Evolutionary conservation across 2,797 vertebrate genomes (phyloP), one percentile per base, ranked within the genome.

Genomic region (Pangasius mekongensis): DNA sequence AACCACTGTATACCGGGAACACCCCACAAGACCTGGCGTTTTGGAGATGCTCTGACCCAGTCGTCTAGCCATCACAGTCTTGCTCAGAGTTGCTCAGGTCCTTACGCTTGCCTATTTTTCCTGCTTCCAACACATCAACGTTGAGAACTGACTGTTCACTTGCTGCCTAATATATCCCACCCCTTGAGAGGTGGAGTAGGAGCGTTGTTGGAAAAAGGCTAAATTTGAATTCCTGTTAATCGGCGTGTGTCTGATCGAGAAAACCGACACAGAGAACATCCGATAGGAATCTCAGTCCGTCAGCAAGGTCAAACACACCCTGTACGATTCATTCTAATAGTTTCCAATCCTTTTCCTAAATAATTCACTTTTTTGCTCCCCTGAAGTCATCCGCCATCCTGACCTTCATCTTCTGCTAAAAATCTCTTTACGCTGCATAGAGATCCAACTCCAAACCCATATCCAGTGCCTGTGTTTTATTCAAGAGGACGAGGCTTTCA

Each of bases 401-500:
- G 33, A 73, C 30, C 83, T 69, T 56, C 13, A 82, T 62, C 56
- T 27, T 43, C 56, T 62, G 3, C 80, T 43, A 16, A 27, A 11
- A 80, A 78, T 52, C 74, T n/a, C 27, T 52, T 47, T 47, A 47
- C 9, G 2, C 56, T 8, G 5, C 54, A 14, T 5, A 43, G 6
- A 27, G 80, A n/a, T n/a, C 58, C 5, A 9, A 64, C 66, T 83
- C 81, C 39, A 47, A 49, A 47, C 27, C 39, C 60, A 5, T 47
- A 47, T 52, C 43, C 84, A 2, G 56, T 3, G 30, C 39, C 11
- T 3, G 8, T 30, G 69, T 47, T 67, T 73, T 43, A 84, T 90
- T 84, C 77, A 16, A 36, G 71, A 60, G 66, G 78, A 82, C 83
- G 62, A 64, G 24, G 74, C 56, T 83, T 91, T 89, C 52, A 85